A percentile compares a stretch with the other conserved stretches of the same genome.
Evolutionary conservation across 1,140 invertebrate species (phyloP).

Genomic region (Branchinecta lindahli): DNA sequence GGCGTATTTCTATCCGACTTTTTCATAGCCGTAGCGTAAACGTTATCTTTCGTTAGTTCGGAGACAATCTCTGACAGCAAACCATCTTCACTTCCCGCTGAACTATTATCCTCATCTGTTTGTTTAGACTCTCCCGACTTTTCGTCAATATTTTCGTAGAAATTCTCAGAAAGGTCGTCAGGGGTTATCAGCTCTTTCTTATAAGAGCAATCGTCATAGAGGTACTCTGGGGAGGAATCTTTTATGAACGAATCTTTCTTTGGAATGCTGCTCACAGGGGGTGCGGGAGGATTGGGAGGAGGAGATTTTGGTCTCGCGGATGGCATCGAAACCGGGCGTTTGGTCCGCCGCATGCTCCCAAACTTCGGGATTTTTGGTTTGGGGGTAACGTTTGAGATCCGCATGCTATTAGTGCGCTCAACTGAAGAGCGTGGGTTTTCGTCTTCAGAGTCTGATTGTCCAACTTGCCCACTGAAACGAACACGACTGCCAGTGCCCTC

Average conservation of each 20-base stretch:
- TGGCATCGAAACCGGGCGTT: slow-evolving; percentile 52
- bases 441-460: neutral
- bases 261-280: slow-evolving; percentile 30
- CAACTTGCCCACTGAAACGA: slow-evolving; percentile 12
- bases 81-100: slow-evolving; percentile 38
- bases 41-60: slow-evolving; percentile 68
- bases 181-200: slow-evolving; percentile 33
- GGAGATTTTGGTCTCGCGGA: slow-evolving; percentile 42
- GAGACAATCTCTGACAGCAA: slow-evolving; percentile 65
- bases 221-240: slow-evolving; percentile 31
- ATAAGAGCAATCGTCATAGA: slow-evolving; percentile 57
- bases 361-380: slow-evolving; percentile 45
- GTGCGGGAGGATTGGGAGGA: slow-evolving; percentile 40
- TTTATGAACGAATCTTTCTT: neutral
- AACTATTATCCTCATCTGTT: slow-evolving; percentile 23
- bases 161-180: slow-evolving; percentile 43
- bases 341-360: slow-evolving; percentile 54
- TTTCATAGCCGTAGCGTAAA: slow-evolving; percentile 47
- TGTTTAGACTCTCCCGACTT: slow-evolving; percentile 29
- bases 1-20: slow-evolving; percentile 3
- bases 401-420: slow-evolving; percentile 58
- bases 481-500: slow-evolving; percentile 11
- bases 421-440: slow-evolving; percentile 32
- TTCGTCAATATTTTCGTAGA: slow-evolving; percentile 72
- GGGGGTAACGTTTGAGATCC: slow-evolving; percentile 37